These are phyloP conservation scores for Corvus cornix DNA, from an alignment of 2,113 vertebrate species.

Conservation along the genomic window DNA sequence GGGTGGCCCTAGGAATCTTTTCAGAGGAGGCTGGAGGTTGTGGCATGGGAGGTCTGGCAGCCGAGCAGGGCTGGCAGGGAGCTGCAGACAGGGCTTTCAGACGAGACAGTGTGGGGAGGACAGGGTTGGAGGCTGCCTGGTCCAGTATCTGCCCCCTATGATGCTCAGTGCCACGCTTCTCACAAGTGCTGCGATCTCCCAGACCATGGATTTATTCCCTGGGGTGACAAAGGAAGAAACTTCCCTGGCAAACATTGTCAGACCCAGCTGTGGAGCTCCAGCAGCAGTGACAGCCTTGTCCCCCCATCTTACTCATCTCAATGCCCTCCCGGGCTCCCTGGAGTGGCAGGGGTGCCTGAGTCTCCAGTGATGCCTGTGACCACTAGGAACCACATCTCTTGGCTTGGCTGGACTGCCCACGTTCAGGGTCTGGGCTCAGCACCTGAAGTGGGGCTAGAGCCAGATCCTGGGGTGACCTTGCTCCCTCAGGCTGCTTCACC, in stretches of 20 bases:
- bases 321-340: neutral
- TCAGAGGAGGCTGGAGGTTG: neutral
- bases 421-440: fast-evolving
- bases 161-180: neutral
- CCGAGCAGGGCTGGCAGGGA: neutral
- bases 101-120: neutral
- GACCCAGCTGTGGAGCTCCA: neutral
- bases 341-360: neutral
- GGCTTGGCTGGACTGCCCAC: neutral
- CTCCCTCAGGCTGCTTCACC: neutral
- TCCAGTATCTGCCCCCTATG: neutral
- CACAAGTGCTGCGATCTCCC: fast-evolving
- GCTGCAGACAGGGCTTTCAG: neutral
- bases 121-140: neutral
- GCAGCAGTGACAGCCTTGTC: neutral
- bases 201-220: neutral
- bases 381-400: neutral
- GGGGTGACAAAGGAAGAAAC: neutral
- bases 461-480: fast-evolving
- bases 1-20: neutral
- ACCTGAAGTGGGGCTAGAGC: neutral
- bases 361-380: neutral
- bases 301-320: fast-evolving
- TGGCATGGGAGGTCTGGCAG: neutral
- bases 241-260: neutral